Percentiles rank a stretch among this genome's conserved stretches.
phyloP scores from a whole-genome alignment of 2,888 invertebrate genomes.

The Dicroscelio sp. region DNA sequence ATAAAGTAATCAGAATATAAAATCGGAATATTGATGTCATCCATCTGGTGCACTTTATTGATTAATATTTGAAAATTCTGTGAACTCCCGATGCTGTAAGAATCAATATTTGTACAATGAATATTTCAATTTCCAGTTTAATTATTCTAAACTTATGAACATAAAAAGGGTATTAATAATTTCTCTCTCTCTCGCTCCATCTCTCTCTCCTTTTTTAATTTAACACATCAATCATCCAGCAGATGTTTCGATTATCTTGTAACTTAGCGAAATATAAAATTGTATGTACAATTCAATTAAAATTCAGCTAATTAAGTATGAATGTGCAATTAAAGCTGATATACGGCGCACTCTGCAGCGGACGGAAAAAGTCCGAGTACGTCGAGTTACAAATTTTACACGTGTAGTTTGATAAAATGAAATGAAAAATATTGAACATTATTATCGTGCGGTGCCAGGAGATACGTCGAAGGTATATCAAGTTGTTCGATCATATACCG shows the following conservation, averaged over 20 bases:
- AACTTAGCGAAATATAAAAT: no score
- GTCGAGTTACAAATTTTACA: neutral
- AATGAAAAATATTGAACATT: neutral
- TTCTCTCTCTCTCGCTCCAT: no score
- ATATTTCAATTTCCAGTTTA: no score
- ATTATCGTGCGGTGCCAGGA: neutral
- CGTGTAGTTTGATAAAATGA: neutral
- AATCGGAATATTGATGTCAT: neutral
- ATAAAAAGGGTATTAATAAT: no score
- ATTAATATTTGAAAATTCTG: constrained; percentile 18
- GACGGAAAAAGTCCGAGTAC: neutral
- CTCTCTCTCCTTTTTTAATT: no score
- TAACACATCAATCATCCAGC: no score
- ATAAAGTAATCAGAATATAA: constrained; percentile 27
- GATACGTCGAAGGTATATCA: neutral
- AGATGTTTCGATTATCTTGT: no score
- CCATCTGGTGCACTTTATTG: constrained; percentile 27
- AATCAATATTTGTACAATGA: no score
- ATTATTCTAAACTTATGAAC: no score
- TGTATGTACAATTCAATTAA: neutral
- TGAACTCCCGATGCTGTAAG: no score
- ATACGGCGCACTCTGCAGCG: no score
- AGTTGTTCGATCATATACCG: neutral
- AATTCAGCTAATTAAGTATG: neutral
- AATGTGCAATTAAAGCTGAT: neutral